phyloP scores from a whole-genome alignment of 2,113 vertebrate species.

The Alces alces region DNA sequence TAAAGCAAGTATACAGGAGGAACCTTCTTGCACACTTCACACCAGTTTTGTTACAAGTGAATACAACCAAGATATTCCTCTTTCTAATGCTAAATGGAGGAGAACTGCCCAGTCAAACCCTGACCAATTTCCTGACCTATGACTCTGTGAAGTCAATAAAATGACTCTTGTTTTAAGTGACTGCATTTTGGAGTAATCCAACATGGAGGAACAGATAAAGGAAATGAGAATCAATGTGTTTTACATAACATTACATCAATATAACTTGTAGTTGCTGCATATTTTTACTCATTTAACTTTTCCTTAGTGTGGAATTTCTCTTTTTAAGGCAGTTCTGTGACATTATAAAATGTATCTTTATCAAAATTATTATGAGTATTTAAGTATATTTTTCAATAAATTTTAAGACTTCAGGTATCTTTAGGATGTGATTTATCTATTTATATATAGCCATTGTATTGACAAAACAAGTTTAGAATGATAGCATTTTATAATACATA shows the following conservation, averaged over 20 bases:
- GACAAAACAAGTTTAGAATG: neutral
- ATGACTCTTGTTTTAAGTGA: neutral
- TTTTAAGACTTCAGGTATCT: neutral
- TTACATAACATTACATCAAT: neutral
- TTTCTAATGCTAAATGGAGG: neutral
- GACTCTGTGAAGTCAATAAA: neutral
- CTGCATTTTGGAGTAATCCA: neutral
- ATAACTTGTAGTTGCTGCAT: neutral
- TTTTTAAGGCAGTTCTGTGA: neutral
- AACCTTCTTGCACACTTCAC: neutral
- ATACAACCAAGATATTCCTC: neutral
- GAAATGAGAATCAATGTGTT: neutral
- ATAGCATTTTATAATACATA: neutral
- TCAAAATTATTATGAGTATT: neutral
- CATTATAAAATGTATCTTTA: neutral
- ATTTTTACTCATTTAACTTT: neutral
- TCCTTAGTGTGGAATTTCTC: neutral
- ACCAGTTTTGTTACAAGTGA: neutral
- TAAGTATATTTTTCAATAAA: neutral
- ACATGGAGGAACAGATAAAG: neutral
- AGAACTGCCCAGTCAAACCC: neutral
- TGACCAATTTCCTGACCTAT: neutral
- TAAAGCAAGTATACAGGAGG: neutral
- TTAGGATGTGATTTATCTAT: neutral
- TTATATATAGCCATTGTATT: neutral